Base-by-base conservation (phyloP, 2,113 vertebrate genomes). In the Actenoides lindsayi region DNA sequence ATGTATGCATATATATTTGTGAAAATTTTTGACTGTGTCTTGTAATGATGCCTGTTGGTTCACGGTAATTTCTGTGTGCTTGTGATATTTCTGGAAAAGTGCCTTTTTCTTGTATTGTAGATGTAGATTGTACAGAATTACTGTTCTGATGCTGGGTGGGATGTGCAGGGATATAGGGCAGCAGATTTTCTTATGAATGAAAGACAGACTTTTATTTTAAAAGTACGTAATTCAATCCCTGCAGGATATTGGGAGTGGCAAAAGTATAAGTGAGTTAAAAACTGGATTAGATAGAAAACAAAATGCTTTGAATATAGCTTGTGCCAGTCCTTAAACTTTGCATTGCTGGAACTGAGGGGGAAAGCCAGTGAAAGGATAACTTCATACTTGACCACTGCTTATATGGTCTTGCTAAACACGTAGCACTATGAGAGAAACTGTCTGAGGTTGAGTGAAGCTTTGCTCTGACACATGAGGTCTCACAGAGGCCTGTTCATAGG, bases 1-100 rank as follows among this genome's bases (percentile, higher is more conserved):
- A 39, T 35, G 10, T 24, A 12, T 11, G 8, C 0, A 1, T 42
- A 15, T 7, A 2, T 80, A 13, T 56, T 44, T 77, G 67, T 86
- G 60, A 59, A 63, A 41, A 11, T 79, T 48, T 59, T 57, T 41
- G 27, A 30, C 19, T 79, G 31, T 8, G 5, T 74, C 27, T 69
- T 57, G 11, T 83, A 57, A n/a, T 41, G 11, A 33, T 15, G n/a
- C 19, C 17, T 42, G 7, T 79, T 69, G 37, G 11, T 57, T 89
- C 42, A 28, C 50, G 25, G 42, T 33, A 46, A 63, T 86, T 74
- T 89, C n/a, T 51, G 9, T 46, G 30, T 62, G 28, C 76, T 92
- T 73, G 28, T 60, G 28, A 35, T 19, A 21, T 67, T 89, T 92
- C 28, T 78, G 30, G 8, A 19, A n/a, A 16, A 46, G 59, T 24